Evolutionary conservation across 1,140 invertebrate genomes (phyloP).

Genomic region (Portunus trituberculatus): DNA sequence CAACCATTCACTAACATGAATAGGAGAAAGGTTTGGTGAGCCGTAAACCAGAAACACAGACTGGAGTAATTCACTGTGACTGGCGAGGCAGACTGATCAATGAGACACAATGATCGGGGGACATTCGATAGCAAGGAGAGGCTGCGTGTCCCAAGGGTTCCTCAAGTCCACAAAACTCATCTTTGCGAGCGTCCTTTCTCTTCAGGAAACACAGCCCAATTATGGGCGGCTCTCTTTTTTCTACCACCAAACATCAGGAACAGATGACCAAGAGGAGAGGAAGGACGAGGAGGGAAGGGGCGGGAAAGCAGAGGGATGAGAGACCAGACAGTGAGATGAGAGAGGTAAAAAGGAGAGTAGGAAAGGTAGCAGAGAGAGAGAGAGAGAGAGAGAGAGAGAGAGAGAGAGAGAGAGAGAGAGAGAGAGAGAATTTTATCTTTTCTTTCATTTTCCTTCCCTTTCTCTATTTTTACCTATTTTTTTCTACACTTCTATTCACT

Average conservation of each 20-base stretch:
- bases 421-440: not conserved
- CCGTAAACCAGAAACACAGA: not conserved
- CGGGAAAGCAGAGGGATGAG: not conserved
- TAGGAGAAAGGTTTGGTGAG: no score
- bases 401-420: not conserved
- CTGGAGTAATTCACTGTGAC: not conserved
- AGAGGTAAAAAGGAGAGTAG: not conserved
- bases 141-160: not conserved
- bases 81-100: no score
- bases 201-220: constrained; percentile 7
- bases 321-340: not conserved
- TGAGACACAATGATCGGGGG: not conserved
- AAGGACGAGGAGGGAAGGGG: not conserved
- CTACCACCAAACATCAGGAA: not conserved
- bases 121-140: not conserved
- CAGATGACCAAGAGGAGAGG: constrained; percentile 15
- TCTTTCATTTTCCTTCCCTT: no score
- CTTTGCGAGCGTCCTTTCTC: not conserved
- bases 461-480: no score
- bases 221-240: not conserved
- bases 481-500: no score
- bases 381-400: not conserved
- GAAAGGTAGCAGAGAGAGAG: not conserved
- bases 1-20: not conserved
- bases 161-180: not conserved